These are phyloP conservation scores for Ceratosolen solmsi DNA, from an alignment of 1,140 invertebrate species.

Conservation along the genomic window DNA sequence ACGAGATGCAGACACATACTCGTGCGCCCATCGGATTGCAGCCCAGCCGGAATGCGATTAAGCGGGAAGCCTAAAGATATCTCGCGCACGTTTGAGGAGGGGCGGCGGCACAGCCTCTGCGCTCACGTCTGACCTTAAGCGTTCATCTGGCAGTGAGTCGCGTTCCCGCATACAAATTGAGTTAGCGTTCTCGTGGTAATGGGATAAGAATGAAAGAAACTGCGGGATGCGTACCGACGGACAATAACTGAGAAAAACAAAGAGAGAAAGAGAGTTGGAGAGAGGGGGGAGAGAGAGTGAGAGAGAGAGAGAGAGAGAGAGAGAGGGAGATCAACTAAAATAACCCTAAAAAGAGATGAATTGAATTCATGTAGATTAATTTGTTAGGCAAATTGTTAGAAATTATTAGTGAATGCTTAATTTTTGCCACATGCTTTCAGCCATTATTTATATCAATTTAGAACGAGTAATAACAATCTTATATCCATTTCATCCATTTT, in stretches of 20 bases:
- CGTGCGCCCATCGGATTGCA: conserved; percentile 52
- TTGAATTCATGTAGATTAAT: background rate
- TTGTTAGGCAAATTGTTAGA: background rate
- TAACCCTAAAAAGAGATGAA: background rate
- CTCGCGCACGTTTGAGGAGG: conserved; percentile 51
- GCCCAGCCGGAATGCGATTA: conserved; percentile 62
- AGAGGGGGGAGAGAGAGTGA: background rate
- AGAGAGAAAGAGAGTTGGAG: conserved; percentile 39
- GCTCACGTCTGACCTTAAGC: conserved; percentile 67
- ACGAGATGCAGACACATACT: conserved; percentile 20
- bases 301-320: background rate
- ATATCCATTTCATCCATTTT: background rate
- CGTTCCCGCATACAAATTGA: conserved; percentile 72
- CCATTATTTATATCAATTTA: background rate
- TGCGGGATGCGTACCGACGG: background rate
- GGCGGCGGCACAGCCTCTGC: conserved; percentile 57
- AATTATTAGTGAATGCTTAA: background rate
- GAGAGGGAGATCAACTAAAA: background rate
- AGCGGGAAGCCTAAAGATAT: conserved; percentile 62
- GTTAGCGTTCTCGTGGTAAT: conserved; percentile 70
- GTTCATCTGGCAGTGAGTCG: conserved; percentile 67
- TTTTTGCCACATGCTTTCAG: background rate
- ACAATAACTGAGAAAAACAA: conserved; percentile 9
- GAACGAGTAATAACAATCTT: background rate
- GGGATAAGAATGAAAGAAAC: conserved; percentile 56